A percentile compares a stretch with the other conserved stretches of the same genome.
Conservation (phyloP, 1,140 invertebrate species). For the Cyclina sinensis region DNA sequence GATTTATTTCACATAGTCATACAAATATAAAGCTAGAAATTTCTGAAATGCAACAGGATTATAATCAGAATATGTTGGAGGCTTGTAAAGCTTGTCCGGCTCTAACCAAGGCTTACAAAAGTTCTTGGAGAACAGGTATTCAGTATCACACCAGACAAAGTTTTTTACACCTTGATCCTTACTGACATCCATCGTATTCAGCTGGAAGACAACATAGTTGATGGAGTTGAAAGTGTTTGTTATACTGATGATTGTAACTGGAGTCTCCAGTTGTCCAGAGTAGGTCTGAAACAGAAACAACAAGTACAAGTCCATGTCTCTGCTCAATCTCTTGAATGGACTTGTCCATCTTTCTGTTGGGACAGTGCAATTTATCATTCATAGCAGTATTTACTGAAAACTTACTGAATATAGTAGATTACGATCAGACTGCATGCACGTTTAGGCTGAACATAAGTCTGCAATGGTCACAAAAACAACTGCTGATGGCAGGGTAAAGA, state of each 20-base stretch:
- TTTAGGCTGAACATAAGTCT: too few species aligned
- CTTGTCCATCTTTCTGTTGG: too few species aligned
- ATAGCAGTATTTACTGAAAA: too few species aligned
- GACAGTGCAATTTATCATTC: too few species aligned
- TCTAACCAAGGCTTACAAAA: constrained; percentile 80
- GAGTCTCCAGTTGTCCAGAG: constrained; percentile 90
- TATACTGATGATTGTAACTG: constrained; percentile 93
- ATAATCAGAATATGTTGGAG: constrained; percentile 90
- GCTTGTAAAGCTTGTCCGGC: constrained; percentile 89
- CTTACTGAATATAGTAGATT: too few species aligned
- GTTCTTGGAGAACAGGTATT: constrained; percentile 90
- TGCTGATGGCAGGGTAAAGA: too few species aligned
- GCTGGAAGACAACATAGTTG: constrained; percentile 93
- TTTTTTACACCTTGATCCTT: constrained; percentile 90
- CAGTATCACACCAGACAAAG: constrained; percentile 91
- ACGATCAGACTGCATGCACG: too few species aligned
- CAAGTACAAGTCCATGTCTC: too few species aligned
- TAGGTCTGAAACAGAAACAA: constrained; percentile 41
- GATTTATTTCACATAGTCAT: constrained; percentile 29
- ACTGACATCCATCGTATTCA: constrained; percentile 93
- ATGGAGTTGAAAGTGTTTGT: constrained; percentile 92
- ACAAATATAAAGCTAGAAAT: constrained; percentile 88
- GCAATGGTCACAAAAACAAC: too few species aligned
- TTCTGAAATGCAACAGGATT: constrained; percentile 93
- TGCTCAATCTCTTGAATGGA: too few species aligned